Base-by-base conservation (phyloP, 1,140 invertebrate genomes). In the Diabrotica undecimpunctata region DNA sequence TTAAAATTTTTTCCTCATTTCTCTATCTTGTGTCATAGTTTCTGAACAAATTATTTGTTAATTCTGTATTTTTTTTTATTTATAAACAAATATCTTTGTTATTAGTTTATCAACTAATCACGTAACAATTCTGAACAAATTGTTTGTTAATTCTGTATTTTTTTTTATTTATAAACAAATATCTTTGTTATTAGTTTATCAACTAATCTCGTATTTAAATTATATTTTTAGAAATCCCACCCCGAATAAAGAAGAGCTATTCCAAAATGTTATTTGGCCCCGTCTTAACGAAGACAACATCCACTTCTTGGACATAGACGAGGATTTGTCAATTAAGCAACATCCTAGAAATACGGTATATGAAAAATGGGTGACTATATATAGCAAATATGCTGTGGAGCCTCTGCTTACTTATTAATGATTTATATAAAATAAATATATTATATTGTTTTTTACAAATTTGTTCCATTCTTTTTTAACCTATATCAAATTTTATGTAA, bases 141-240 rank as follows among this genome's bases (percentile, higher is more conserved):
- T n/a, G 7, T 10, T 39, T 12, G 36, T 38, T 5, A 37, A 6
- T 6, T 6, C 3, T 59, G 0, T 54, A 0, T 13, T 12, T 54
- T 13, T n/a, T 59, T 59, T n/a, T n/a, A n/a, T n/a, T n/a, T n/a
- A n/a, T n/a, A n/a, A n/a, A n/a, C n/a, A n/a, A n/a, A n/a, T n/a
- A n/a, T n/a, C n/a, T n/a, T n/a, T n/a, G n/a, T n/a, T n/a, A n/a
- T n/a, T n/a, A n/a, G n/a, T n/a, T n/a, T n/a, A n/a, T n/a, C n/a
- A n/a, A n/a, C n/a, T n/a, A n/a, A n/a, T n/a, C n/a, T n/a, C n/a
- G n/a, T n/a, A n/a, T n/a, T n/a, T n/a, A n/a, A n/a, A n/a, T n/a
- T n/a, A n/a, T n/a, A n/a, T n/a, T n/a, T n/a, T 59, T 35, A 59
- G 57, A 38, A 59, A 59, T 39, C 57, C 57, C 57, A 59, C 57